Evolutionary conservation across 1,140 invertebrate species (phyloP).

Genomic region (Solenopsis invicta): DNA sequence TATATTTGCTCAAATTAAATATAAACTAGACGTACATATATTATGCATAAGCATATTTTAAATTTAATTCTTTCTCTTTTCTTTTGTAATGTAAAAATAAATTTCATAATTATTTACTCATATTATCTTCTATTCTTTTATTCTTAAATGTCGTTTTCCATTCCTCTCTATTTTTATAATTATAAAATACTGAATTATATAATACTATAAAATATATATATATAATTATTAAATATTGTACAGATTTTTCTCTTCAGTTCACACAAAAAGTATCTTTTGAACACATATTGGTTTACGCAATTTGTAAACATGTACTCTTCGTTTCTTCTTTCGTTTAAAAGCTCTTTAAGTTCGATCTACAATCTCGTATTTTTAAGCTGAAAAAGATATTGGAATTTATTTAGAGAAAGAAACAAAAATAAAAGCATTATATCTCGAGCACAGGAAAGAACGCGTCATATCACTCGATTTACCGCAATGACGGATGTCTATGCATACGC

Average conservation of each 20-base stretch:
- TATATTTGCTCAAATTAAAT: slow-evolving; percentile 6
- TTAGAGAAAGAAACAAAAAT: slow-evolving; percentile 2
- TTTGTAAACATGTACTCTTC: neutral
- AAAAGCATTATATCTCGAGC: neutral
- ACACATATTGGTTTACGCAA: neutral
- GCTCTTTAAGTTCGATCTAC: neutral
- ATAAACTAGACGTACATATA: neutral
- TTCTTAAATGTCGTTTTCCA: neutral
- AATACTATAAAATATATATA: neutral
- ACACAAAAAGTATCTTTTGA: neutral
- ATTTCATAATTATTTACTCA: slow-evolving; percentile 6
- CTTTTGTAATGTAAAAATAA: neutral
- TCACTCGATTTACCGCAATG: neutral
- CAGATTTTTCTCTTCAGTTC: neutral
- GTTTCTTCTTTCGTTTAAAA: neutral
- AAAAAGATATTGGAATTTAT: neutral
- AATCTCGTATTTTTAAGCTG: neutral
- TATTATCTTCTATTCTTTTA: neutral
- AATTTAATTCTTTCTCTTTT: too few relatives aligned
- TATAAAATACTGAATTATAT: too few relatives aligned
- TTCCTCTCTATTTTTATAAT: neutral
- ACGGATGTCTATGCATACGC: neutral
- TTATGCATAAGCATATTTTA: too few relatives aligned
- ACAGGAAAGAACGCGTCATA: neutral
- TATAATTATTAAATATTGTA: neutral